Conservation (phyloP, 2,113 vertebrate genomes). For the Marmota flaviventris region DNA sequence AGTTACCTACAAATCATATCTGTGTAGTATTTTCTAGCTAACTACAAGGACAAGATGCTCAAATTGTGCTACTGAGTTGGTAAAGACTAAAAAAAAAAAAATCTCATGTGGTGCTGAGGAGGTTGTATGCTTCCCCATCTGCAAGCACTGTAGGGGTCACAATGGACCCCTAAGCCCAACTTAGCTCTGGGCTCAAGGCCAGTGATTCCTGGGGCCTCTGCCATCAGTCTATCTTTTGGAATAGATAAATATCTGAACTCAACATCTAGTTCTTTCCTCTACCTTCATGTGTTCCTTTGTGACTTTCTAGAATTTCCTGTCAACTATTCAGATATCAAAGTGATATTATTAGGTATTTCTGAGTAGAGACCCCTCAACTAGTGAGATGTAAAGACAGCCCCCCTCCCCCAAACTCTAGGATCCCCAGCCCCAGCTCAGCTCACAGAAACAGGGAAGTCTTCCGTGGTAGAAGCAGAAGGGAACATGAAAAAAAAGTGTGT, state of each 20-base stretch:
- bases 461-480: background rate
- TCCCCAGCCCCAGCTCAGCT: background rate
- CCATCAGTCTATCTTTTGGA: slow-evolving; percentile 16
- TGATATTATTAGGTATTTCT: background rate
- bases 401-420: too few relatives aligned
- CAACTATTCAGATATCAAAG: slow-evolving; percentile 10
- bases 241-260: slow-evolving; percentile 20
- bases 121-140: background rate
- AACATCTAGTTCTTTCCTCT: background rate
- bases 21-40: background rate
- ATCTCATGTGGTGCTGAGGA: background rate
- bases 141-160: slow-evolving; percentile 28
- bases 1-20: background rate
- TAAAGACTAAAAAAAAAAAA: background rate
- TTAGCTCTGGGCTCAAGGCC: slow-evolving; percentile 17
- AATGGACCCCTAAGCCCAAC: background rate
- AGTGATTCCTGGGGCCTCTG: slow-evolving; percentile 9
- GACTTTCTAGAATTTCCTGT: background rate
- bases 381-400: background rate
- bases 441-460: background rate
- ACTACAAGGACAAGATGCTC: background rate
- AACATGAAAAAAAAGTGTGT: background rate
- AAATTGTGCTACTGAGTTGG: background rate
- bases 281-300: background rate
- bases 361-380: background rate